Base-by-base conservation (phyloP, 2,113 vertebrate species). In the Hipposideros armiger region DNA sequence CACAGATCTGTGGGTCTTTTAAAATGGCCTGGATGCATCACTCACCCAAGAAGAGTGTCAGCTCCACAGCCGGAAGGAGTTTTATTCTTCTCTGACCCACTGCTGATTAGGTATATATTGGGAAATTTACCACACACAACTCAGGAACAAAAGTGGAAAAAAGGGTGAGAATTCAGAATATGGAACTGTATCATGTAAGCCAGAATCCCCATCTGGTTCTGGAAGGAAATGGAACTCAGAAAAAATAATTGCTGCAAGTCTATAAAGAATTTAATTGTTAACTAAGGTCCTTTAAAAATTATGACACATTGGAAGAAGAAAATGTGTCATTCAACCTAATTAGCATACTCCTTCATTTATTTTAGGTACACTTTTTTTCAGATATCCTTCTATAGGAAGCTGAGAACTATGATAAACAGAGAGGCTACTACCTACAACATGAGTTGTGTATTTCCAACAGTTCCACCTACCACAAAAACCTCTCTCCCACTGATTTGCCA, bases 151-250 rank as follows among this genome's bases (percentile, higher is more conserved):
- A 86, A 80, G 73, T 9, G 92, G 15, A 60, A 56, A 26, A 70
- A 89, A 64, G 54, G 28, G 4, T 56, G n/a, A 93, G n/a, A 94
- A 74, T 32, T 70, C 69, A 72, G 47, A 85, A 81, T 8, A n/a
- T n/a, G 10, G 22, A 90, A 67, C 73, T 72, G 11, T 67, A 19
- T 86, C 66, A 82, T 36, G 81, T 88, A 94, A 92, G 58, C 11
- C 22, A 88, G 62, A 95, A 72, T 69, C 10, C 24, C 16, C 28
- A n/a, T 76, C 52, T 80, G 30, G 5, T 67, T 85, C 45, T 90
- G 7, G 26, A 88, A 97, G 45, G 40, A 95, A 92, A 64, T 67
- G 10, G 42, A 92, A 90, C 24, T 54, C 81, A 64, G 40, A 70
- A 69, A 58, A 78, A 85, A 52, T 60, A 47, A 78, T 50, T 32